A percentile compares a stretch with the other conserved stretches of the same genome.
These are phyloP conservation scores for Chondrosia reniformis DNA, from an alignment of 37 sponge, comb jelly and placozoan species.

Conservation along the genomic window DNA sequence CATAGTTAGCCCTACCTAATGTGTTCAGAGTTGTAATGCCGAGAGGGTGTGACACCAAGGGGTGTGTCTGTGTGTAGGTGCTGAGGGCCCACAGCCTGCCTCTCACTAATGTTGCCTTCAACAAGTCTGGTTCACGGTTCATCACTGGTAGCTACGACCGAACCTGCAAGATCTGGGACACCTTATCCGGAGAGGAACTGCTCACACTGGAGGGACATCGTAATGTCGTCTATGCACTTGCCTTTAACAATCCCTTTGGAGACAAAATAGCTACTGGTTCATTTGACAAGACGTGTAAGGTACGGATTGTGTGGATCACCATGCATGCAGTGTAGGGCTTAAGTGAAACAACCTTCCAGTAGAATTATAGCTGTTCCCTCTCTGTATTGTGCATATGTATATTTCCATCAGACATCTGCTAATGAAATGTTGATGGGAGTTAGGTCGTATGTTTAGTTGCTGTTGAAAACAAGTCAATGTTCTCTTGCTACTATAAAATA, in stretches of 20 bases:
- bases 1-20: too few relatives aligned
- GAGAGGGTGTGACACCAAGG: too few relatives aligned
- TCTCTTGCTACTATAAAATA: too few relatives aligned
- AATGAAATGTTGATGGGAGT: too few relatives aligned
- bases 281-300: slow-evolving; percentile 95
- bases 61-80: slow-evolving; percentile 20
- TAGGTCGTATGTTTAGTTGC: too few relatives aligned
- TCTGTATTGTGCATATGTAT: too few relatives aligned
- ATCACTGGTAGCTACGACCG: slow-evolving; percentile 97
- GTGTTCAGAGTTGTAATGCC: not conserved
- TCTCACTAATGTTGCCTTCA: slow-evolving; percentile 92
- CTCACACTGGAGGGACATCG: slow-evolving; percentile 93
- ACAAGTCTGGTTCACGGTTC: slow-evolving; percentile 94
- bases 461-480: too few relatives aligned
- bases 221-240: slow-evolving; percentile 97
- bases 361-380: too few relatives aligned
- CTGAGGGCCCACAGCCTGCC: slow-evolving; percentile 91
- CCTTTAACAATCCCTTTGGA: slow-evolving; percentile 98
- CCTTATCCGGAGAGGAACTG: slow-evolving; percentile 79
- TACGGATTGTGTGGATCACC: slow-evolving; percentile 25
- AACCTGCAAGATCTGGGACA: slow-evolving; percentile 98
- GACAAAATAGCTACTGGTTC: slow-evolving; percentile 99
- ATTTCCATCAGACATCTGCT: not conserved
- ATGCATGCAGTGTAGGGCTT: not conserved
- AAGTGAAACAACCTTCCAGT: too few relatives aligned